Evolutionary conservation across 23 tunicate species (phyloP).

Genomic region (Ascidia mentula): DNA sequence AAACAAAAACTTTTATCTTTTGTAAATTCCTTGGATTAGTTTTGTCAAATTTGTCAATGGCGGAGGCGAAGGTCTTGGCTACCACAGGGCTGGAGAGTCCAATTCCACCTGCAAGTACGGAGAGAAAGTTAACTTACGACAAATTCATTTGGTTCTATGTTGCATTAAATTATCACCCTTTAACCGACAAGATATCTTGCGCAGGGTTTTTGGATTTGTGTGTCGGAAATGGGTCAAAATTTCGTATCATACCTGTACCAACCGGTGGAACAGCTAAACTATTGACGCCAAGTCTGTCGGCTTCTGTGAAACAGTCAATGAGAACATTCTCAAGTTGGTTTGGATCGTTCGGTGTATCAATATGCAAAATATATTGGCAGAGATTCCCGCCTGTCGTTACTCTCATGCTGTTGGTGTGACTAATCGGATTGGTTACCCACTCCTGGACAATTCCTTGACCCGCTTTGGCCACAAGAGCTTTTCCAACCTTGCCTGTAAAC

Average conservation of each 20-base stretch:
- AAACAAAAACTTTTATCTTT: neutral
- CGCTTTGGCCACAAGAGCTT: slow-evolving; percentile 11
- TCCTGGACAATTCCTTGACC: slow-evolving; percentile 8
- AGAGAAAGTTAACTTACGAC: too few relatives aligned
- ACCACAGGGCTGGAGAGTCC: neutral
- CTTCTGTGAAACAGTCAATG: neutral
- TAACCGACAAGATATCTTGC: too few relatives aligned
- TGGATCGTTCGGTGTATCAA: neutral
- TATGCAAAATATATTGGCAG: neutral
- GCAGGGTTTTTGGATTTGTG: too few relatives aligned
- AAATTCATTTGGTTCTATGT: too few relatives aligned
- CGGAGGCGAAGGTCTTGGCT: neutral
- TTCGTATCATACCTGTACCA: neutral
- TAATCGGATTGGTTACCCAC: neutral
- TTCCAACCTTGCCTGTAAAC: neutral
- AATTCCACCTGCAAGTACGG: neutral
- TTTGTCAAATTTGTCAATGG: neutral
- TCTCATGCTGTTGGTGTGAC: neutral
- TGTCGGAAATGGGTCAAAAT: too few relatives aligned
- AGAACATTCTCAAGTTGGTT: neutral
- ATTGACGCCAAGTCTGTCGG: neutral
- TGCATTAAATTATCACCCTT: too few relatives aligned
- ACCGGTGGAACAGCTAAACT: neutral
- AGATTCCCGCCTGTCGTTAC: slow-evolving; percentile 1
- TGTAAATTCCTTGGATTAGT: neutral